Base-by-base conservation (phyloP, 2,113 vertebrate species). In the Nipponia nippon region DNA sequence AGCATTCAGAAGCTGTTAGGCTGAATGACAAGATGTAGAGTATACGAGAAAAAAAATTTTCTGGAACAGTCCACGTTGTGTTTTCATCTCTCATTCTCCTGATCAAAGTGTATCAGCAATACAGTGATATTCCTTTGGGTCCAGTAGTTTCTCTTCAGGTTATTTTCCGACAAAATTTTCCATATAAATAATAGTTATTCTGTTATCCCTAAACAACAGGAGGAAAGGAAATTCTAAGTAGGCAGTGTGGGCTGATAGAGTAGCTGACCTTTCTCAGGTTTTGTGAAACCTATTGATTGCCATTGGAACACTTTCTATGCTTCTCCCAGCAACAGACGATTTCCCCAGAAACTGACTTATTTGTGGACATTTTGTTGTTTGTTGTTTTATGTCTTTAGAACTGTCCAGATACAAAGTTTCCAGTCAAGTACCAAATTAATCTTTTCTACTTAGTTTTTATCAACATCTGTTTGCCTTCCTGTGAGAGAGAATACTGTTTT, bases 111-210 rank as follows among this genome's bases (percentile, higher is more conserved):
- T 96, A 93, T 61, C 84, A 95, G 95, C 81, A 95, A 94, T n/a
- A 53, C 92, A 97, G 95, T 93, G 97, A 96, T 96, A 90, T 96
- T 98, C 98, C 96, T 97, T 96, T 95, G 97, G 97, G 92, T 97
- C 81, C 93, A 95, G 80, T 93, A 94, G 86, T 58, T 92, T 88
- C 14, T 94, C 47, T 78, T 97, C 94, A 81, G 94, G 97, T 95
- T 97, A 97, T 96, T 98, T 98, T 98, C 98, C 96, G 98, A 97
- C 66, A 95, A 98, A 98, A 95, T 98, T 94, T 95, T 98, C 90
- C 67, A 59, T 96, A 97, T 98, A 97, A 98, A 97, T 98, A 98
- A 98, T 98, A 98, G 97, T 98, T 95, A 95, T 70, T 94, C 91
- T 83, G 50, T 92, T 95, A 87, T 91, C 23, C 76, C 52, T 59